A percentile compares a stretch with the other conserved stretches of the same genome.
Evolutionary conservation across 2,888 invertebrate genomes (phyloP).

Genomic region (Octonoba sinensis): DNA sequence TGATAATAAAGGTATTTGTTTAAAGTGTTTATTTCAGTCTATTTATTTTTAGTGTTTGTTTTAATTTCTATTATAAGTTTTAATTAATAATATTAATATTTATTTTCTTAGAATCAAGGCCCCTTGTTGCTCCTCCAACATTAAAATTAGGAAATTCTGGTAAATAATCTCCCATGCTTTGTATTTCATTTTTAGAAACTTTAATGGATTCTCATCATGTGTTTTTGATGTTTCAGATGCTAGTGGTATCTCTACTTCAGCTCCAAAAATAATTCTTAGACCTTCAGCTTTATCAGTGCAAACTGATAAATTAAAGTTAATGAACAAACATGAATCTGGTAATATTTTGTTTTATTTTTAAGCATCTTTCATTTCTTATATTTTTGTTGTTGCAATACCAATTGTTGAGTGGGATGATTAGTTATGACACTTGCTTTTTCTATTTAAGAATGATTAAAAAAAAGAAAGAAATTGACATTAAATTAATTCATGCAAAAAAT

Average conservation of each 20-base stretch:
- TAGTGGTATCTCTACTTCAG: conserved; percentile 15
- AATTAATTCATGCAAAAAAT: too few species aligned
- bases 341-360: not conserved
- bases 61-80: not conserved
- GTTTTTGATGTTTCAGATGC: not conserved
- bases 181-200: not conserved
- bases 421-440: too few species aligned
- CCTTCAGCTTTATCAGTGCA: conserved; percentile 60
- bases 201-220: not conserved
- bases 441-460: too few species aligned
- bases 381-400: not conserved
- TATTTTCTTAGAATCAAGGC: conserved; percentile 57
- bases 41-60: not conserved
- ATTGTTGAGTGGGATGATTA: not conserved
- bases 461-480: too few species aligned
- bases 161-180: conserved; percentile 1
- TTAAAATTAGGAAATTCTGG: conserved; percentile 49
- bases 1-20: conserved; percentile 64
- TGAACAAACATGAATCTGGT: conserved; percentile 46
- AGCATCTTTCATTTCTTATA: not conserved
- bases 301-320: conserved; percentile 59
- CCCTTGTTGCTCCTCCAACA: conserved; percentile 64
- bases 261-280: conserved; percentile 57
- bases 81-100: not conserved
- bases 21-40: conserved; percentile 4